These are phyloP conservation scores for Montipora efflorescens DNA, from an alignment of 64 coral and sea anemone species.

Conservation along the genomic window DNA sequence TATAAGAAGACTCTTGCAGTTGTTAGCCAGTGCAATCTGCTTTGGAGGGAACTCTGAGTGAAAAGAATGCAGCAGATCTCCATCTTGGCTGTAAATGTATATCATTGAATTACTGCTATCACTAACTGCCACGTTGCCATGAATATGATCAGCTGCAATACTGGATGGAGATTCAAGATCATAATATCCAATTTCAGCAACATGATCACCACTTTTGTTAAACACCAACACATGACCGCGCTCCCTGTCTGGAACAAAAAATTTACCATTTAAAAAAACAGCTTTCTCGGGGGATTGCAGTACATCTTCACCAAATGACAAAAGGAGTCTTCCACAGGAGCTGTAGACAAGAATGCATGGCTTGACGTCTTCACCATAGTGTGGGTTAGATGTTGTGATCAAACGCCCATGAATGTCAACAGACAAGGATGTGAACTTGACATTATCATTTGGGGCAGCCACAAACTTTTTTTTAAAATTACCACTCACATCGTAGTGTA, in stretches of 20 bases:
- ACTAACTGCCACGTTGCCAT: slow-evolving; percentile 46
- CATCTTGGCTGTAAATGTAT: slow-evolving; percentile 48
- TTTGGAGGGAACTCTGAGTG: background rate
- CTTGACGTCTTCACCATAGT: slow-evolving; percentile 11
- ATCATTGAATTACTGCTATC: slow-evolving; percentile 34
- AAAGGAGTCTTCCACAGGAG: slow-evolving; percentile 5
- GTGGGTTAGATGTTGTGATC: slow-evolving; percentile 34
- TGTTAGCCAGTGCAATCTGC: slow-evolving; percentile 5
- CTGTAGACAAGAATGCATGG: slow-evolving; percentile 56
- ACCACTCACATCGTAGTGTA: slow-evolving; percentile 74
- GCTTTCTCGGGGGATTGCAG: slow-evolving; percentile 50
- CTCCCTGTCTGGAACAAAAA: slow-evolving; percentile 48
- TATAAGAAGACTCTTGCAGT: slow-evolving; percentile 4
- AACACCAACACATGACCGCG: slow-evolving; percentile 53
- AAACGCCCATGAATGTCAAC: slow-evolving; percentile 66
- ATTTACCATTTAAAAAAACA: slow-evolving; percentile 56
- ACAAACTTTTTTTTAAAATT: slow-evolving; percentile 47
- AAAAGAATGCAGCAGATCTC: background rate
- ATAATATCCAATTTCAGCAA: slow-evolving; percentile 44
- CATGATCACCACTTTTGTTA: slow-evolving; percentile 43
- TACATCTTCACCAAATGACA: slow-evolving; percentile 62
- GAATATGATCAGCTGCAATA: slow-evolving; percentile 31
- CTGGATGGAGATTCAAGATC: slow-evolving; percentile 11
- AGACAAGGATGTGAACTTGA: slow-evolving; percentile 64
- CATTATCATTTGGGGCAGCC: slow-evolving; percentile 19